A percentile compares a stretch with the other conserved stretches of the same genome.
These are phyloP conservation scores for Fragum whitleyi DNA, from an alignment of 2,888 invertebrate species.

Conservation along the genomic window DNA sequence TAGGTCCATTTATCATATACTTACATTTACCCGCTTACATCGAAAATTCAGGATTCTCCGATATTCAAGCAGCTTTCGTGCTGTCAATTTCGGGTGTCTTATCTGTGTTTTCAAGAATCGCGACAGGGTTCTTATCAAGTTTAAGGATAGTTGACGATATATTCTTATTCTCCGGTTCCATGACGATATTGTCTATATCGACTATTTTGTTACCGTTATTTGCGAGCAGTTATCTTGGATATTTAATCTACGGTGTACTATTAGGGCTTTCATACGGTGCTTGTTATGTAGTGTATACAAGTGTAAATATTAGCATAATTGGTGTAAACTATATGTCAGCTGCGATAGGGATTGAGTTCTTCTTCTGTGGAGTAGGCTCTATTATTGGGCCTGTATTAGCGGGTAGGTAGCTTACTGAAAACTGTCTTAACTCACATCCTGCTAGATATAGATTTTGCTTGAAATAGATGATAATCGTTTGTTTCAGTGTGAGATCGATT, in stretches of 20 bases:
- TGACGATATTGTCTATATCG: constrained; percentile 38
- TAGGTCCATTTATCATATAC: constrained; percentile 43
- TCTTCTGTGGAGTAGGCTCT: constrained; percentile 51
- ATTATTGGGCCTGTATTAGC: constrained; percentile 54
- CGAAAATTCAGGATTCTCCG: constrained; percentile 39
- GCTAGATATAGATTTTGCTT: too few species aligned
- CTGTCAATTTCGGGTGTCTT: constrained; percentile 43
- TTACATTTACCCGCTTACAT: constrained; percentile 46
- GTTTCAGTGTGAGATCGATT: too few species aligned
- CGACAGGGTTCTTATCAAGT: constrained; percentile 41
- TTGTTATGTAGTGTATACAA: constrained; percentile 45
- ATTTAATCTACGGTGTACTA: constrained; percentile 40
- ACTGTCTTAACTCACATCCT: too few species aligned
- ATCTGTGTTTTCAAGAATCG: constrained; percentile 35
- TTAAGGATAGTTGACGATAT: constrained; percentile 34
- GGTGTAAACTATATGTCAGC: constrained; percentile 55
- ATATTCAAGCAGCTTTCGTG: constrained; percentile 41
- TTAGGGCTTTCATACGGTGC: constrained; percentile 49
- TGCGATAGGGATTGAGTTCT: constrained; percentile 53
- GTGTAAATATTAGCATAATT: constrained; percentile 45
- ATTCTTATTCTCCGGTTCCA: constrained; percentile 41
- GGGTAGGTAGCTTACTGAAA: constrained; percentile 25
- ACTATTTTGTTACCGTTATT: constrained; percentile 48
- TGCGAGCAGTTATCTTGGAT: constrained; percentile 31
- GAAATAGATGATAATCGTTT: too few species aligned